Base-by-base conservation (phyloP, 2,113 vertebrate species). In the Paralichthys olivaceus region DNA sequence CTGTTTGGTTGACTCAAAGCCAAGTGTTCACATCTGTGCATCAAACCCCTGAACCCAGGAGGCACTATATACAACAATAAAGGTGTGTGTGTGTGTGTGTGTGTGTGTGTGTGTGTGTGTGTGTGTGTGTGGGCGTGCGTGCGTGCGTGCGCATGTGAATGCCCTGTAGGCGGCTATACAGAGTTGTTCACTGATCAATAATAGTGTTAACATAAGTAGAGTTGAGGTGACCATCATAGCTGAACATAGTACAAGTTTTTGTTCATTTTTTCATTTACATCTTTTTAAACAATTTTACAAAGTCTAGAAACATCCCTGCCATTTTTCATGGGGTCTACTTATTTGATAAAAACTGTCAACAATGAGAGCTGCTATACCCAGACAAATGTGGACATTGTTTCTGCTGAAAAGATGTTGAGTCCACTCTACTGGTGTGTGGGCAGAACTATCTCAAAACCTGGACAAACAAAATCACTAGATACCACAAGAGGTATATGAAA, bases 1-100 rank as follows among this genome's bases (percentile, higher is more conserved):
- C 47, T 51, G 47, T 20, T 49, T 20, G 20, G 47, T n/a, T 51
- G 47, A 51, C 47, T 51, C 15, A 51, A n/a, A 51, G 17, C 29
- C 13, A 23, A 66, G 54, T 25, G 43, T 60, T 76, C 71, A 69
- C 79, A 64, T 83, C 69, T 80, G 83, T 72, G 75, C 72, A 62
- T 79, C 65, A 83, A 84, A 59, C 51, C 77, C 72, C 56, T 66
- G 43, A 81, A 60, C 67, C 40, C 37, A 68, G 71, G 22, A 68
- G 68, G 70, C 3, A 14, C 68, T 67, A 17, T 37, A 72, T 34
- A 43, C 40, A 73, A 32, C 77, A 90, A n/a, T n/a, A n/a, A n/a
- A n/a, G n/a, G 72, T 90, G 83, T 75, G 80, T 26, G 54, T 82
- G 49, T 40, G 47, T 54, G 23, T 6, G 34, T 47, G 57, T 25